Evolutionary conservation across 1,140 invertebrate species (phyloP), one percentile per base, ranked within the genome.

Genomic region (Cotesia glomerata): DNA sequence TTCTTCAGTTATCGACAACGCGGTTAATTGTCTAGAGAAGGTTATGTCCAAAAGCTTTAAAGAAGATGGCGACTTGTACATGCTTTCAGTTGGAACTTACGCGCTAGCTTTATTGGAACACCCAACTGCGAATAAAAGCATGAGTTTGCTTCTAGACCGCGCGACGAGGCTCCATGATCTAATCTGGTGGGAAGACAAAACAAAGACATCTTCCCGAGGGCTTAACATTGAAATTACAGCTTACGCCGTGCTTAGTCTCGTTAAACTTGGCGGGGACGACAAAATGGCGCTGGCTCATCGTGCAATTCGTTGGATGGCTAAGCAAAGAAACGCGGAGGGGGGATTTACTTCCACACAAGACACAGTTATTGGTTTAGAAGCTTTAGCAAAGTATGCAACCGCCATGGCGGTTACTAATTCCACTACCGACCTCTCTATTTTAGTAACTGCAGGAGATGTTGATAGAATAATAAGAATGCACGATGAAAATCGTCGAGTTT

Each of bases 341-440:
- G 95, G 95, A 11, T 95, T 95, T 78, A 88, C 90, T 0, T 94
- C 93, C 8, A 92, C 91, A 0, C 91, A 92, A 80, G 93, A 93
- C 74, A 93, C 92, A 0, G 88, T 91, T 1, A 82, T 93, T 0
- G 92, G 90, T 4, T 80, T 93, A 14, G 89, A 92, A 72, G 92
- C 92, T 0, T 79, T 93, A 1, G 88, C 90, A 1, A 88, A 89
- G 71, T 91, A 92, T 66, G 90, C 91, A 0, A 78, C 78, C 1
- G 77, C 81, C 0, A 82, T 86, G 73, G 79, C 80, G 11, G 39
- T 45, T 11, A 45, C 39, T 1, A 77, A 72, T 3, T 81, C 83
- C n/a, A 73, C 80, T 0, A 83, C 82, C 1, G 84, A 88, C 69
- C 76, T 89, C 3, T 84, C 81, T 5, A 76, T 89, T 4, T 73